phyloP scores from a whole-genome alignment of 2,113 vertebrate species.

The Serilophus lunatus region DNA sequence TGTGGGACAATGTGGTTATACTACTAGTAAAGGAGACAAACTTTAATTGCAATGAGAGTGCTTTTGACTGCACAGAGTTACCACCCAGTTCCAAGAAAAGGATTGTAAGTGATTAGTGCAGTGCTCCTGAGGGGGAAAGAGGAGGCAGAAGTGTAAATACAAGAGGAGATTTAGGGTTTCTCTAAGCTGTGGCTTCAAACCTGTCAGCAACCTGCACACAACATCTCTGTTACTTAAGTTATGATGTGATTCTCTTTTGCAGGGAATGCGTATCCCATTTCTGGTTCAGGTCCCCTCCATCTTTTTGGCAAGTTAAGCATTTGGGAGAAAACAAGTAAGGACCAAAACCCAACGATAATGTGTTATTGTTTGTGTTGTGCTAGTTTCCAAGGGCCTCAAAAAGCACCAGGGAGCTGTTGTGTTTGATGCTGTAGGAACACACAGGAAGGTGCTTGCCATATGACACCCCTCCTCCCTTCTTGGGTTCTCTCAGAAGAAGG shows the following conservation, averaged over 20 bases:
- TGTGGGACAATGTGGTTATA: neutral
- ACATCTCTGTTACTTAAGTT: conserved; percentile 29
- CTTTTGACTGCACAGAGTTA: neutral
- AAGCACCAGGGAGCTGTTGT: neutral
- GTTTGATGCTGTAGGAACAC: conserved; percentile 33
- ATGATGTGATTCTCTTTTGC: neutral
- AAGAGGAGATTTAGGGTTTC: conserved; percentile 7
- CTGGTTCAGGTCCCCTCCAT: neutral
- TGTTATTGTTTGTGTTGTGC: neutral
- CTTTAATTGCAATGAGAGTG: neutral
- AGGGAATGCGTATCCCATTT: neutral
- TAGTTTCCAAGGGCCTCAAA: conserved; percentile 14
- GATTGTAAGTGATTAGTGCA: neutral
- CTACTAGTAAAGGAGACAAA: neutral
- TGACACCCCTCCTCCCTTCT: neutral
- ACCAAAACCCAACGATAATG: neutral
- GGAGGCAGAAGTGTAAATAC: conserved; percentile 1
- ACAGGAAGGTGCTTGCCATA: neutral
- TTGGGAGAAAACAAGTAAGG: neutral
- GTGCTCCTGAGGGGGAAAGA: neutral
- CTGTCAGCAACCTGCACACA: conserved; percentile 14
- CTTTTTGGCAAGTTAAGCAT: neutral
- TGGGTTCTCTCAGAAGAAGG: neutral
- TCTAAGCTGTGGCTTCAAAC: conserved; percentile 14
- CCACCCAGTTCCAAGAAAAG: neutral